Conservation (phyloP, 1,140 invertebrate species). For the Dendroctonus valens region DNA sequence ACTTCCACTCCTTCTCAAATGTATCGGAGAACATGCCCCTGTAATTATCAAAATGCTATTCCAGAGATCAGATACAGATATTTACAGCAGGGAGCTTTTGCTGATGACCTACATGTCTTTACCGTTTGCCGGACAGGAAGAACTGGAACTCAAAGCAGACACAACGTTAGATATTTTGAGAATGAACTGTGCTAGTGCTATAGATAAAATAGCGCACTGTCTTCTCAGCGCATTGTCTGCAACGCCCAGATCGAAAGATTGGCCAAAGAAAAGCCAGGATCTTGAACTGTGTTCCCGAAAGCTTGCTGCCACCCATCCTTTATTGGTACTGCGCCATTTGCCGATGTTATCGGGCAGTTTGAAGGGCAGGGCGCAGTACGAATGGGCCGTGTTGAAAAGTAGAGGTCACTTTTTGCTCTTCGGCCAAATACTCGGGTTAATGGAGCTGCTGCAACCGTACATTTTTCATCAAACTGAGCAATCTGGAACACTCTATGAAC, state of each 20-base stretch:
- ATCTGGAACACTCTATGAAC: constrained; percentile 41
- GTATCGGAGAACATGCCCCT: constrained; percentile 53
- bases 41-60: constrained; percentile 37
- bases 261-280: constrained; percentile 68
- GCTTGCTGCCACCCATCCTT: constrained; percentile 78
- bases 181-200: constrained; percentile 54
- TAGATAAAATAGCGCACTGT: constrained; percentile 79
- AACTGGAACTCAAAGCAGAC: constrained; percentile 31
- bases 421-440: constrained; percentile 70
- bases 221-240: constrained; percentile 74
- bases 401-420: constrained; percentile 77
- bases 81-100: constrained; percentile 49
- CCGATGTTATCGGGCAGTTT: constrained; percentile 80
- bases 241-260: constrained; percentile 65
- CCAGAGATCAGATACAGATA: constrained; percentile 26
- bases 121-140: constrained; percentile 47
- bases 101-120: constrained; percentile 61
- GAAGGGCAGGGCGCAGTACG: constrained; percentile 74
- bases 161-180: constrained; percentile 27
- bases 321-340: constrained; percentile 80
- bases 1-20: constrained; percentile 68
- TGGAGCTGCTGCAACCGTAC: constrained; percentile 78
- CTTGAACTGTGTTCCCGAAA: constrained; percentile 77
- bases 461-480: constrained; percentile 57
- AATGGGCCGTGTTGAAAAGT: constrained; percentile 68